Conservation (phyloP, 2,797 vertebrate genomes). For the Amazona ochrocephala region DNA sequence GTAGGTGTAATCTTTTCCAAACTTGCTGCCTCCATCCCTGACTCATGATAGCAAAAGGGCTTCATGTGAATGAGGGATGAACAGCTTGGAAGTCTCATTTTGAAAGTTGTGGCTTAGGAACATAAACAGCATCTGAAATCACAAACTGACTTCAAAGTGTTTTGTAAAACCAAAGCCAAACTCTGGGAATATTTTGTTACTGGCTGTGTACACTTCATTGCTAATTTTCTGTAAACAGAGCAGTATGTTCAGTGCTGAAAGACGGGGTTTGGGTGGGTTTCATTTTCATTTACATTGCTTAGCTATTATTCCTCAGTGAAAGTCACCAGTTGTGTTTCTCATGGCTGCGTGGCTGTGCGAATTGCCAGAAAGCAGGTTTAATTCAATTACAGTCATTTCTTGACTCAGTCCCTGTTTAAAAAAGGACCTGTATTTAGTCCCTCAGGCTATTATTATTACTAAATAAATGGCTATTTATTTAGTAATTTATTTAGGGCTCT, state of each 20-base stretch:
- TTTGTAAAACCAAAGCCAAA: constrained; percentile 37
- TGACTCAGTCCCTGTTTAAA: background rate
- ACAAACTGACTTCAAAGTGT: constrained; percentile 41
- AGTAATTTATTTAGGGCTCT: background rate
- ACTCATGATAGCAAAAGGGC: rapidly evolving
- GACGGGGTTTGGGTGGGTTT: background rate
- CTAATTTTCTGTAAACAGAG: constrained; percentile 52
- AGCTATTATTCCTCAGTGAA: background rate
- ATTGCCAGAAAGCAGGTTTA: background rate
- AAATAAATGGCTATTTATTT: background rate
- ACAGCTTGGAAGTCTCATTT: constrained; percentile 47
- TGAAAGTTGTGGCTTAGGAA: constrained; percentile 39
- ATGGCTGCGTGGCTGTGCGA: background rate
- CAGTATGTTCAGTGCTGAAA: constrained; percentile 41
- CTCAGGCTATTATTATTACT: background rate
- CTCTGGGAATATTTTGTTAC: constrained; percentile 3
- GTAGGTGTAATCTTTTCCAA: background rate
- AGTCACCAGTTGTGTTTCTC: constrained; percentile 6
- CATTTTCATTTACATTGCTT: constrained; percentile 40
- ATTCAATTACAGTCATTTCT: background rate
- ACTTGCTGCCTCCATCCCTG: background rate
- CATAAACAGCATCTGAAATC: constrained; percentile 61
- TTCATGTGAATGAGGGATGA: background rate
- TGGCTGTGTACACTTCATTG: constrained; percentile 35
- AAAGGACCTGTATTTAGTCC: background rate